Percentiles rank a stretch among this genome's conserved stretches.
Conservation (phyloP, 2,113 vertebrate species). For the Chloroceryle aenea region DNA sequence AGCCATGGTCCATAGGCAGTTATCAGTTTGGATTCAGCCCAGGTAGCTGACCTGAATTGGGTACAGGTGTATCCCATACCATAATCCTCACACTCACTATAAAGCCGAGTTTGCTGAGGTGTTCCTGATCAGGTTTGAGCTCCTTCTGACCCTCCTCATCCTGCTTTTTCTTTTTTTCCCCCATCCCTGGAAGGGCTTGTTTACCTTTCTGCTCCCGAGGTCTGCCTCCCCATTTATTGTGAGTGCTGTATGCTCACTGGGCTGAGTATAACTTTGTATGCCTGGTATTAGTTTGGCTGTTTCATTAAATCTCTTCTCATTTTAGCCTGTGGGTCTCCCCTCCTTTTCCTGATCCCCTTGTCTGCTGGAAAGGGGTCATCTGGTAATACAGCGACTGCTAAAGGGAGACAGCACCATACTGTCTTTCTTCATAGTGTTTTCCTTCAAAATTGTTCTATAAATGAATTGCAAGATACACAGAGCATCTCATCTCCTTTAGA, state of each 20-base stretch:
- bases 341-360: neutral
- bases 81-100: neutral
- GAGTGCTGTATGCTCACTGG: neutral
- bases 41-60: neutral
- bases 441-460: neutral
- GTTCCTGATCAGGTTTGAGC: neutral
- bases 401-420: neutral
- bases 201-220: neutral
- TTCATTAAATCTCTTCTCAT: neutral
- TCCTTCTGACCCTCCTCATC: neutral
- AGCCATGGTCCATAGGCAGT: neutral
- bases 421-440: neutral
- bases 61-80: neutral
- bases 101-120: neutral
- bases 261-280: neutral
- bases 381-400: neutral
- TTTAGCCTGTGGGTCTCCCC: neutral
- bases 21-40: neutral
- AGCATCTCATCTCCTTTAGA: neutral
- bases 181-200: neutral
- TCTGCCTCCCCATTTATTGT: neutral
- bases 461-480: neutral
- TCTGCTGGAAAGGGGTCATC: neutral
- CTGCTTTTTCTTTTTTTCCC: neutral
- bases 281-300: neutral